Evolutionary conservation across 2,888 invertebrate species (phyloP).

Genomic region (Ochlodes sylvanus): DNA sequence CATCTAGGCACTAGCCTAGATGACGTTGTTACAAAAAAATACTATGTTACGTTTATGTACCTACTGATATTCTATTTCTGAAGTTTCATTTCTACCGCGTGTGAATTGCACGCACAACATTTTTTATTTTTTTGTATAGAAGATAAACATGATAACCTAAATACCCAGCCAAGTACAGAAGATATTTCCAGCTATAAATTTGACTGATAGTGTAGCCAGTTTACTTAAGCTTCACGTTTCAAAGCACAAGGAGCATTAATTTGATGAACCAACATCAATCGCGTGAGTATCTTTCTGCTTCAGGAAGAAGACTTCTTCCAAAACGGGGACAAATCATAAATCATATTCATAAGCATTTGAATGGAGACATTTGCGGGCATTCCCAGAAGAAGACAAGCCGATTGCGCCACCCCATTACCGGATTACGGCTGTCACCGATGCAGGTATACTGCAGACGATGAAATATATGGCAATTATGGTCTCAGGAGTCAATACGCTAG

Average conservation of each 20-base stretch:
- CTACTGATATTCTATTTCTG: too few species aligned
- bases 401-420: conserved; percentile 11
- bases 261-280: conserved; percentile 10
- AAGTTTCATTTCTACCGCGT: too few species aligned
- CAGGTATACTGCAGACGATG: not conserved
- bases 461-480: not conserved
- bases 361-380: conserved; percentile 23
- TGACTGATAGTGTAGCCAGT: not conserved
- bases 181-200: not conserved
- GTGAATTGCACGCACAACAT: too few species aligned
- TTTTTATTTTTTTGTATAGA: too few species aligned
- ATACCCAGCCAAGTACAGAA: too few species aligned
- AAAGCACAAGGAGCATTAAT: not conserved
- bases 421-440: not conserved
- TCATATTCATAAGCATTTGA: conserved; percentile 19
- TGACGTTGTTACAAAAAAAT: too few species aligned
- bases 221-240: not conserved
- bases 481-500: too few species aligned
- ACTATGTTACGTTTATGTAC: too few species aligned
- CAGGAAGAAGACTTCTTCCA: not conserved
- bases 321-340: conserved; percentile 18
- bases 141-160: too few species aligned
- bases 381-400: conserved; percentile 11
- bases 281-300: conserved; percentile 7
- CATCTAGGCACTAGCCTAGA: too few species aligned